Base-by-base conservation (phyloP, 2,888 invertebrate genomes). In the Brassicogethes aeneus region DNA sequence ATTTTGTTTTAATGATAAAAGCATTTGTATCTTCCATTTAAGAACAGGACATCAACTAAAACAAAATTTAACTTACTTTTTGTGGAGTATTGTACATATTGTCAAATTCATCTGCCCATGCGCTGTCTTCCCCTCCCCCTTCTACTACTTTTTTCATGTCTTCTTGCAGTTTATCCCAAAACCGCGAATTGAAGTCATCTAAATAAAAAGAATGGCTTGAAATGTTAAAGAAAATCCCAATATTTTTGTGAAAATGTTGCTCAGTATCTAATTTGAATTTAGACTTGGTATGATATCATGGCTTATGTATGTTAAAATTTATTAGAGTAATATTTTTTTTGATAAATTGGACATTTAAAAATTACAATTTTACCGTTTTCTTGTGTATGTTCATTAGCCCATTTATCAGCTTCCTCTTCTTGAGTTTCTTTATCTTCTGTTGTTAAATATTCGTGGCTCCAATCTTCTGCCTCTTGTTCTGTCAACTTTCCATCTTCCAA, bases 141-240 rank as follows among this genome's bases (percentile, higher is more conserved):
- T 74, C 70, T 54, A 81, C 75, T 32, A 88, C 71, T 61, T 83
- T 82, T 43, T 80, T 80, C 85, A 89, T 87, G 65, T 88, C 86
- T 47, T 83, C 80, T 68, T 82, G 78, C 17, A 82, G 62, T 12
- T 74, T 73, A 43, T 75, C 69, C 82, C 82, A 82, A 54, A 77
- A 76, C 44, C 72, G 68, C 15, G 70, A 64, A 53, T 79, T 81
- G 56, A 74, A 80, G 14, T 57, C 56, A 39, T 51, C 57, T 56
- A 41, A 14, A 53, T 47, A 39, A 39, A 35, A 37, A 41, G n/a
- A n/a, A n/a, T n/a, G n/a, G n/a, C n/a, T n/a, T n/a, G n/a, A n/a
- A n/a, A n/a, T n/a, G n/a, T 8, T 16, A 16, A 12, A 14, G 17
- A 5, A 23, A 10, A 16, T n/a, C n/a, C n/a, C n/a, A n/a, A n/a